Percentiles rank a stretch among this genome's conserved stretches.
Conservation (phyloP, 30 jellyfish, hydroid and myxozoan genomes). For the Cassiopea xamachana region DNA sequence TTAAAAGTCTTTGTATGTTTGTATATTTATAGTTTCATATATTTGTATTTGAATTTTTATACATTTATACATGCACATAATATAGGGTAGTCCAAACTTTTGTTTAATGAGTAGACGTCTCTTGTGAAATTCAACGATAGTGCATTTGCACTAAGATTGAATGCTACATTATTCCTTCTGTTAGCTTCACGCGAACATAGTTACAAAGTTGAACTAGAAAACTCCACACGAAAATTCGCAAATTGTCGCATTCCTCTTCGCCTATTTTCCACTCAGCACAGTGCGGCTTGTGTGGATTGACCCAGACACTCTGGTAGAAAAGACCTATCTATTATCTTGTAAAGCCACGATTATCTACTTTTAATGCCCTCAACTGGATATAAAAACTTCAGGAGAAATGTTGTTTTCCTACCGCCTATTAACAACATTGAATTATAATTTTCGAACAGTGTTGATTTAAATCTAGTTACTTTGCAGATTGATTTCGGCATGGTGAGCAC, state of each 20-base stretch:
- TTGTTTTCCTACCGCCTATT: conserved; percentile 25
- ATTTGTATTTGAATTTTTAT: no score
- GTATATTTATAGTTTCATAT: no score
- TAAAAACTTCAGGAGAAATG: conserved; percentile 39
- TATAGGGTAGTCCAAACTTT: no score
- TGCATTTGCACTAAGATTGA: background rate
- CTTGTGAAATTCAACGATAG: background rate
- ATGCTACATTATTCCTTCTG: background rate
- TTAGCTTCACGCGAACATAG: no score
- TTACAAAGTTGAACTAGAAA: no score
- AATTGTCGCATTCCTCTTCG: background rate
- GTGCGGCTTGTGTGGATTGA: conserved; percentile 8
- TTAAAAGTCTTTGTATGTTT: no score
- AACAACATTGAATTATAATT: conserved; percentile 49
- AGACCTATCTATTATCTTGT: conserved; percentile 43
- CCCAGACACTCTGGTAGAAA: conserved; percentile 50
- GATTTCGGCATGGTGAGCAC: conserved; percentile 55
- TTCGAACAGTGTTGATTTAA: conserved; percentile 27
- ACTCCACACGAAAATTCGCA: no score
- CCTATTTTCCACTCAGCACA: background rate
- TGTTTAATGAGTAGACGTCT: no score
- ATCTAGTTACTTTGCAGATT: conserved; percentile 57
- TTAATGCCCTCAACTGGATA: conserved; percentile 65
- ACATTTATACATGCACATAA: background rate
- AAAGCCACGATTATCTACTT: conserved; percentile 45